These are phyloP conservation scores for Clupea harengus DNA, from an alignment of 2,113 vertebrate species.

Conservation along the genomic window DNA sequence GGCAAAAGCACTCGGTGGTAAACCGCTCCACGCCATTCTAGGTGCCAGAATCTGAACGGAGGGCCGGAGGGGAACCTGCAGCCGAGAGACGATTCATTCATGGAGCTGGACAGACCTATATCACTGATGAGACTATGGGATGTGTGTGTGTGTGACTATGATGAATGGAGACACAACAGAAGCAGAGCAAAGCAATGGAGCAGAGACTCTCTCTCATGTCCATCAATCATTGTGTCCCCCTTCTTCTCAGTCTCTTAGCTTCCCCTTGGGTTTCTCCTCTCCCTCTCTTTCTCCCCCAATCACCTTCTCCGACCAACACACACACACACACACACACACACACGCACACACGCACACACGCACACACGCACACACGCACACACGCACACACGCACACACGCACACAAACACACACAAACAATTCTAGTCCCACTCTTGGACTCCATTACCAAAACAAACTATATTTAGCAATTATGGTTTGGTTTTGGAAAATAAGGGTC, in stretches of 20 bases:
- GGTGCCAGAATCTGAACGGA: neutral
- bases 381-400: too few species aligned
- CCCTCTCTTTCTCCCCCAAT: slow-evolving; percentile 12
- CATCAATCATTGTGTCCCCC: too few species aligned
- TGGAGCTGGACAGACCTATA: neutral
- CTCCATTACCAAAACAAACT: too few species aligned
- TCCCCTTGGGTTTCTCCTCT: neutral
- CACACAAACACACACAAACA: too few species aligned
- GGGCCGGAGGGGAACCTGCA: neutral
- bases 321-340: neutral
- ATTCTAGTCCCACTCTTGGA: too few species aligned
- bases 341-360: too few species aligned
- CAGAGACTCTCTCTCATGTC: neutral
- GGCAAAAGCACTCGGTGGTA: neutral
- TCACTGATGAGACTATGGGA: neutral
- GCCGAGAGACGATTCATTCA: neutral
- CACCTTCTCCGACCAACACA: neutral
- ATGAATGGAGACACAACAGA: too few species aligned
- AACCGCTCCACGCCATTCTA: neutral
- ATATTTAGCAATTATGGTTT: too few species aligned
- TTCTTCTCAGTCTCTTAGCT: neutral
- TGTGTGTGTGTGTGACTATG: too few species aligned
- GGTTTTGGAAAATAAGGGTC: neutral
- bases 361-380: too few species aligned
- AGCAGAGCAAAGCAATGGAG: slow-evolving; percentile 14